Percentiles rank a stretch among this genome's conserved stretches.
These are phyloP conservation scores for Nudaria mundana DNA, from an alignment of 2,888 invertebrate genomes.

Conservation along the genomic window DNA sequence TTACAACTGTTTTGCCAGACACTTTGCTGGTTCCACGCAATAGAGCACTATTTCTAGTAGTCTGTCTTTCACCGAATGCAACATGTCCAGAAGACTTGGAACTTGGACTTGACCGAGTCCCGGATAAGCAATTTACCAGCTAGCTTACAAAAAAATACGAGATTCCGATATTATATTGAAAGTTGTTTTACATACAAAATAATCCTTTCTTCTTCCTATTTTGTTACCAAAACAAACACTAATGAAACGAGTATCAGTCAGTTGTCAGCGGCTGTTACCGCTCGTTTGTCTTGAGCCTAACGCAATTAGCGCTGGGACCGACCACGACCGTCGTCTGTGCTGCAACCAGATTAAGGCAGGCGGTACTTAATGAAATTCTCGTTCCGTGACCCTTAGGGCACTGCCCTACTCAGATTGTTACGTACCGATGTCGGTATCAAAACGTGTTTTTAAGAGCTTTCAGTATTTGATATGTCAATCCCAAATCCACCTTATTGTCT, in stretches of 20 bases:
- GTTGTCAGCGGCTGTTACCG: constrained; percentile 27
- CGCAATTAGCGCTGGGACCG: constrained; percentile 24
- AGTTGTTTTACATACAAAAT: neutral
- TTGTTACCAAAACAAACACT: constrained; percentile 8
- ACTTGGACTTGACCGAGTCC: too few relatives aligned
- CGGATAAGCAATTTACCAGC: too few relatives aligned
- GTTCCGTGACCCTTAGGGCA: constrained; percentile 22
- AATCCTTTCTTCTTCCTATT: neutral
- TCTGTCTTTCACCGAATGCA: too few relatives aligned
- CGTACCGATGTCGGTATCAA: constrained; percentile 2
- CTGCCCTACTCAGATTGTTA: constrained; percentile 10
- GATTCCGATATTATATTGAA: too few relatives aligned
- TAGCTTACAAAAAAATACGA: too few relatives aligned
- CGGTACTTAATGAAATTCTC: constrained; percentile 53
- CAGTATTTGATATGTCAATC: too few relatives aligned
- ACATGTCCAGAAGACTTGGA: too few relatives aligned
- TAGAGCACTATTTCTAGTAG: too few relatives aligned
- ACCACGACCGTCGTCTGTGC: constrained; percentile 7
- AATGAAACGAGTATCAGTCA: constrained; percentile 23
- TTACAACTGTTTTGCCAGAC: too few relatives aligned
- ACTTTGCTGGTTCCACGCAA: too few relatives aligned
- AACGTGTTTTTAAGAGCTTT: too few relatives aligned
- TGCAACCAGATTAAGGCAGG: constrained; percentile 40
- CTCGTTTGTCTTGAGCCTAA: constrained; percentile 32
- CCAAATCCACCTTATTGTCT: too few relatives aligned